A percentile compares a stretch with the other conserved stretches of the same genome.
Evolutionary conservation across 2,113 vertebrate genomes (phyloP).

Genomic region (Telmatochromis sp.): DNA sequence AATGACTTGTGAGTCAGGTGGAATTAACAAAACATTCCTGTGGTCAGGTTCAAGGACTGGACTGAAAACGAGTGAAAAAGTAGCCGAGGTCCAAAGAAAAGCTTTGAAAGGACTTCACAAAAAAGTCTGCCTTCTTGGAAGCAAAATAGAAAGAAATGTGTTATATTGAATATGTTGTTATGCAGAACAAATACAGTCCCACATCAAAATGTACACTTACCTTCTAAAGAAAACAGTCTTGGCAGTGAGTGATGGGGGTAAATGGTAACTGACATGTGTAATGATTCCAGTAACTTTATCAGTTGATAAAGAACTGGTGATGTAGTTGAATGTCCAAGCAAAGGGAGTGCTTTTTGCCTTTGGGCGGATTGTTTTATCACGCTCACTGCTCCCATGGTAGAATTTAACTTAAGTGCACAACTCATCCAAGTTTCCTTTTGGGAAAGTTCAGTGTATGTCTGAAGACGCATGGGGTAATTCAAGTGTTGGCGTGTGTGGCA

Average conservation of each 20-base stretch:
- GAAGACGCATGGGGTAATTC: neutral
- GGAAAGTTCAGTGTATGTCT: neutral
- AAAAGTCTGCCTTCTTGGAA: neutral
- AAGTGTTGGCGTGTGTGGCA: neutral
- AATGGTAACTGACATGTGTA: neutral
- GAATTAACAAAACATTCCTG: neutral
- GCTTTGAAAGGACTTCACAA: neutral
- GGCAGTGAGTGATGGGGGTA: neutral
- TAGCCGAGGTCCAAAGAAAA: neutral
- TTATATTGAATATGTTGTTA: neutral
- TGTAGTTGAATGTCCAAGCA: neutral
- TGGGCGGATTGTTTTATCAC: neutral
- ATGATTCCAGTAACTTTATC: neutral
- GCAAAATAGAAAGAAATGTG: neutral
- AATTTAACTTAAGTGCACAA: neutral
- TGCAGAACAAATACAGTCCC: neutral
- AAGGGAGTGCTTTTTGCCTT: neutral
- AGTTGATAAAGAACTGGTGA: neutral
- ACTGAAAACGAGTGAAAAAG: neutral
- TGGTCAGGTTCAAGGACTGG: neutral
- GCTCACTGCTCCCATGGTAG: neutral
- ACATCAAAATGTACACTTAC: neutral
- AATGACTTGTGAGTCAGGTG: neutral
- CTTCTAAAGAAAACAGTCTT: neutral
- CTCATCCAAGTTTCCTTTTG: neutral